Conservation (phyloP, 2,888 invertebrate genomes). For the Matsumyia berberina region DNA sequence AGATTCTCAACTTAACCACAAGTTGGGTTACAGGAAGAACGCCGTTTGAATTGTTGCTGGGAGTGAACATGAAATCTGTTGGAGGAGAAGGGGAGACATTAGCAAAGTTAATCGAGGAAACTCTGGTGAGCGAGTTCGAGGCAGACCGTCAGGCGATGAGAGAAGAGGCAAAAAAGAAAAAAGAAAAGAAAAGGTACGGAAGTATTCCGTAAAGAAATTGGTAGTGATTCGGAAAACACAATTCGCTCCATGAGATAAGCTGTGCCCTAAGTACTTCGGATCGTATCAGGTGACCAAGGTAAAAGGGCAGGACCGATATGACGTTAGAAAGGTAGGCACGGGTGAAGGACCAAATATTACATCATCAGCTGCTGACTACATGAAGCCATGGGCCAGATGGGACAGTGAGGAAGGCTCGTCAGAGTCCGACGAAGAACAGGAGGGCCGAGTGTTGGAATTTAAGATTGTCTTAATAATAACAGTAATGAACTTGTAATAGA, state of each 20-base stretch:
- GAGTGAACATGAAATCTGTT: slow-evolving; percentile 72
- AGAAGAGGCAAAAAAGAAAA: background rate
- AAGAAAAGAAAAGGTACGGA: slow-evolving; percentile 19
- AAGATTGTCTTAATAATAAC: no score
- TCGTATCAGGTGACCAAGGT: slow-evolving; percentile 43
- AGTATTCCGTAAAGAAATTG: slow-evolving; percentile 34
- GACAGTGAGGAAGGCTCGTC: slow-evolving; percentile 17
- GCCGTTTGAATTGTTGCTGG: no score
- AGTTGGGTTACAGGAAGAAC: slow-evolving; percentile 30
- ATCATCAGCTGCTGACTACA: slow-evolving; percentile 24
- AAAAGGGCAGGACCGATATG: slow-evolving; percentile 40
- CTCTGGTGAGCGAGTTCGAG: slow-evolving; percentile 22
- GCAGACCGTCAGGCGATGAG: slow-evolving; percentile 10
- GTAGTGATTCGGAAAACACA: slow-evolving; percentile 31
- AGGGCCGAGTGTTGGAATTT: background rate
- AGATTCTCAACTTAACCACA: slow-evolving; percentile 4
- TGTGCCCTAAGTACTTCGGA: slow-evolving; percentile 38
- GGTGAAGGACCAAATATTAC: slow-evolving; percentile 30
- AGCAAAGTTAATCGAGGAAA: slow-evolving; percentile 27
- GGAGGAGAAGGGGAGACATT: slow-evolving; percentile 70
- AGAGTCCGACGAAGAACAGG: slow-evolving; percentile 17
- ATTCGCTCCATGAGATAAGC: slow-evolving; percentile 51
- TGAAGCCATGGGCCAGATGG: slow-evolving; percentile 43
- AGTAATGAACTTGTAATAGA: no score
- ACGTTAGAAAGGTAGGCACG: slow-evolving; percentile 34